Conservation (phyloP, 2,797 vertebrate species). For the Uromys caudimaculatus region DNA sequence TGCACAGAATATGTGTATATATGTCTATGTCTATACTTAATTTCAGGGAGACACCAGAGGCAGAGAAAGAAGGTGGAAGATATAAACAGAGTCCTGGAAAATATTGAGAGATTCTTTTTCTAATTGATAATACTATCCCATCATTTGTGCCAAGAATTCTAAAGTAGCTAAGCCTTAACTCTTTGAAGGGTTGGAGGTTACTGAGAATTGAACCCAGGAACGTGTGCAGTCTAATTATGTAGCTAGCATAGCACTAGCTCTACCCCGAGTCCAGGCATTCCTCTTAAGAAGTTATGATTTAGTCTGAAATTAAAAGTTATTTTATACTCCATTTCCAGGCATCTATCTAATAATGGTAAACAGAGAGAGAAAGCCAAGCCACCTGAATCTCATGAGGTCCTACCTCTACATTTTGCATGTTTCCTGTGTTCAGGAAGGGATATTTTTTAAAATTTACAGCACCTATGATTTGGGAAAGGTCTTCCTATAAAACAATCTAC, state of each 20-base stretch:
- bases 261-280: not conserved
- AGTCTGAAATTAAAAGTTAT: constrained; percentile 10
- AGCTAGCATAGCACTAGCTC: not conserved
- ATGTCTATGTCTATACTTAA: not conserved
- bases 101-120: not conserved
- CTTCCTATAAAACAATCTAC: not conserved
- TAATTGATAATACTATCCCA: not conserved
- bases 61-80: not conserved
- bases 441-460: not conserved
- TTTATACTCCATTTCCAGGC: constrained; percentile 8
- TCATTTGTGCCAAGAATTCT: not conserved
- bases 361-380: not conserved
- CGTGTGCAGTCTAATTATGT: too few relatives aligned
- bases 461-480: not conserved
- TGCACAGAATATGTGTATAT: not conserved
- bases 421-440: not conserved
- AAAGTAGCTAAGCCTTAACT: not conserved
- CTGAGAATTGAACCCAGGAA: not conserved
- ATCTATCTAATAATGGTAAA: not conserved
- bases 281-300: not conserved
- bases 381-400: not conserved
- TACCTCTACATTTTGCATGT: not conserved
- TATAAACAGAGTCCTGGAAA: not conserved
- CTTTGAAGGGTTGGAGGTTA: too few relatives aligned
- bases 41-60: not conserved